Conservation (phyloP, 2,797 vertebrate species). For the Serranus cabrilla region DNA sequence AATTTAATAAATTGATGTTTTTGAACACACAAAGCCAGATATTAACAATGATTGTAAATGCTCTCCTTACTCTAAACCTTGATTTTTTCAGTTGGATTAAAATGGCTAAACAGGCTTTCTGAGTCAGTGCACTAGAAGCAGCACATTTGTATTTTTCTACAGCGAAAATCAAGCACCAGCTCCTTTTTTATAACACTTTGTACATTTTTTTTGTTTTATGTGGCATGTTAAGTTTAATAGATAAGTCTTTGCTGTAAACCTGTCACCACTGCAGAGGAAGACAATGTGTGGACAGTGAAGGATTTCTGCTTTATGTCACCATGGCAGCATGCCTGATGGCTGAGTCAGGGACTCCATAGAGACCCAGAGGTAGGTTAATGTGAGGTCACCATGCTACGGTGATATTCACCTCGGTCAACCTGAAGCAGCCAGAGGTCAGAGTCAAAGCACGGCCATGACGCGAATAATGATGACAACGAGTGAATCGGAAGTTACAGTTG, state of each 20-base stretch:
- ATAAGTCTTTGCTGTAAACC: constrained; percentile 17
- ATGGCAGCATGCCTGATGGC: constrained; percentile 6
- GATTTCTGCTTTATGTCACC: constrained; percentile 22
- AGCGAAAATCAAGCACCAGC: not conserved
- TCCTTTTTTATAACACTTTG: not conserved
- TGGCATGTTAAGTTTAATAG: not conserved
- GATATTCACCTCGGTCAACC: constrained; percentile 26
- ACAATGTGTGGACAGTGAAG: not conserved
- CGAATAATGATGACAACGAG: constrained; percentile 37
- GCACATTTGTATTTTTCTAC: not conserved
- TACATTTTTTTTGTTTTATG: not conserved
- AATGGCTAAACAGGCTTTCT: not conserved
- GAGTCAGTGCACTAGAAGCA: not conserved
- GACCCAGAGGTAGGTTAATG: constrained; percentile 41
- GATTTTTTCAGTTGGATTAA: not conserved
- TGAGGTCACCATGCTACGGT: constrained; percentile 31
- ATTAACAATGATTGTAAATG: not conserved
- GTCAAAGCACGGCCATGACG: constrained; percentile 12
- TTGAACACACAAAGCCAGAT: not conserved
- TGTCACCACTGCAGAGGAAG: not conserved
- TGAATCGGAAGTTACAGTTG: constrained; percentile 40
- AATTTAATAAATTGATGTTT: constrained; percentile 31
- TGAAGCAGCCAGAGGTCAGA: constrained; percentile 33
- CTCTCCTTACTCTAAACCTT: not conserved
- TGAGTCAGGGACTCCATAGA: constrained; percentile 32